Percentiles rank a stretch among this genome's conserved stretches.
Conservation (phyloP, 2,797 vertebrate genomes). For the Tokudaia tokunoshimensis region DNA sequence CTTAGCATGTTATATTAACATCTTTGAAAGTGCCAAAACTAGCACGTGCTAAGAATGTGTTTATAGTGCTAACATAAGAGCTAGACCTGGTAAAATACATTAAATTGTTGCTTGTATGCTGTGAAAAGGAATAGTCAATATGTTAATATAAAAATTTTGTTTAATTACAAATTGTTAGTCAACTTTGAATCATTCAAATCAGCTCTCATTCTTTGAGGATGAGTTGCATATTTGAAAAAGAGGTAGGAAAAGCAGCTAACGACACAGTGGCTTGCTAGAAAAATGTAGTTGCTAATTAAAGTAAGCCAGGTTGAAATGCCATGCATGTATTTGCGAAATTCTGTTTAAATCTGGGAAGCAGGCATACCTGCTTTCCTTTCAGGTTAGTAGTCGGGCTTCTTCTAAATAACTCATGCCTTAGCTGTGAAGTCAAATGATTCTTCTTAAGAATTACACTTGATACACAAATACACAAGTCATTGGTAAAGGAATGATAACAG, state of each 20-base stretch:
- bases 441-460: background rate
- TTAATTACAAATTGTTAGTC: constrained; percentile 77
- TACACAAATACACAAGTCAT: background rate
- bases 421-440: background rate
- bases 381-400: background rate
- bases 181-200: constrained; percentile 69
- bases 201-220: constrained; percentile 58
- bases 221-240: constrained; percentile 49
- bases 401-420: constrained; percentile 23
- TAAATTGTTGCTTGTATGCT: constrained; percentile 66
- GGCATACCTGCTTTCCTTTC: background rate
- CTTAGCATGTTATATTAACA: constrained; percentile 69
- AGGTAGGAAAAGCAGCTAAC: constrained; percentile 19
- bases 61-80: constrained; percentile 54
- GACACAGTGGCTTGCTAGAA: constrained; percentile 32
- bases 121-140: constrained; percentile 53
- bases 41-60: constrained; percentile 37
- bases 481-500: background rate
- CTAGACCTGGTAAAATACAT: constrained; percentile 55
- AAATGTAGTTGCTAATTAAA: constrained; percentile 73
- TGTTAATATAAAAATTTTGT: constrained; percentile 63
- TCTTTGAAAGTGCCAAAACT: constrained; percentile 68
- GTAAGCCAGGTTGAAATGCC: constrained; percentile 47
- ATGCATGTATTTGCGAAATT: constrained; percentile 2
- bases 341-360: constrained; percentile 17